phyloP scores from a whole-genome alignment of 2,888 invertebrate genomes.

The Nematopogon swammerdamellus region DNA sequence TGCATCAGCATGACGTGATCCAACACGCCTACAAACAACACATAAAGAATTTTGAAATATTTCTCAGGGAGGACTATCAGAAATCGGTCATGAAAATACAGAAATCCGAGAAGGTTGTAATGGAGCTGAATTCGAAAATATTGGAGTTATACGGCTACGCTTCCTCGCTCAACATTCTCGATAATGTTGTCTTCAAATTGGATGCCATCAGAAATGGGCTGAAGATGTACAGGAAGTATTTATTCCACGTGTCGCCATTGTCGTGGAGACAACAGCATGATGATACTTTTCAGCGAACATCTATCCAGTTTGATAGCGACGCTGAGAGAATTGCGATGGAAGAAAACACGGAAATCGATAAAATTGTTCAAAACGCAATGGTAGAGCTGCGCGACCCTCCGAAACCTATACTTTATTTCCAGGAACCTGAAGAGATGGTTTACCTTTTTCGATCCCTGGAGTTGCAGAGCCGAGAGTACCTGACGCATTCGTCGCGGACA shows the following conservation, averaged over 20 bases:
- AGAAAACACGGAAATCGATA: conserved; percentile 38
- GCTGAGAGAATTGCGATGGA: conserved; percentile 13
- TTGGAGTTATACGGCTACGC: conserved; percentile 33
- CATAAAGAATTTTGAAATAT: conserved; percentile 40
- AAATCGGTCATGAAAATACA: conserved; percentile 33
- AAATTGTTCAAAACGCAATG: conserved; percentile 34
- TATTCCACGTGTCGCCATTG: conserved; percentile 40
- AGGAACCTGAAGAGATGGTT: conserved; percentile 33
- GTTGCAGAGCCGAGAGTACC: conserved; percentile 45
- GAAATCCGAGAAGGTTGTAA: conserved; percentile 27
- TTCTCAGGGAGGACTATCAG: conserved; percentile 46
- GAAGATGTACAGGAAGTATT: conserved; percentile 38
- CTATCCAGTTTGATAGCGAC: neutral
- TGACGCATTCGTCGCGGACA: conserved; percentile 37
- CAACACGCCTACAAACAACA: conserved; percentile 31
- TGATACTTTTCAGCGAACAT: conserved; percentile 18
- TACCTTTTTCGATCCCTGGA: conserved; percentile 43
- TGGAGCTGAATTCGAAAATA: conserved; percentile 30
- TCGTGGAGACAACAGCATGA: conserved; percentile 40
- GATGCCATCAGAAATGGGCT: conserved; percentile 37
- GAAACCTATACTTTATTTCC: conserved; percentile 29
- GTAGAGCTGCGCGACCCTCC: conserved; percentile 30
- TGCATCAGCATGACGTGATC: conserved; percentile 26
- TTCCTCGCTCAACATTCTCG: conserved; percentile 29
- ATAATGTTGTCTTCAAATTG: conserved; percentile 40